A percentile compares a stretch with the other conserved stretches of the same genome.
Conservation (phyloP, 2,888 invertebrate genomes). For the Rutpela maculata region DNA sequence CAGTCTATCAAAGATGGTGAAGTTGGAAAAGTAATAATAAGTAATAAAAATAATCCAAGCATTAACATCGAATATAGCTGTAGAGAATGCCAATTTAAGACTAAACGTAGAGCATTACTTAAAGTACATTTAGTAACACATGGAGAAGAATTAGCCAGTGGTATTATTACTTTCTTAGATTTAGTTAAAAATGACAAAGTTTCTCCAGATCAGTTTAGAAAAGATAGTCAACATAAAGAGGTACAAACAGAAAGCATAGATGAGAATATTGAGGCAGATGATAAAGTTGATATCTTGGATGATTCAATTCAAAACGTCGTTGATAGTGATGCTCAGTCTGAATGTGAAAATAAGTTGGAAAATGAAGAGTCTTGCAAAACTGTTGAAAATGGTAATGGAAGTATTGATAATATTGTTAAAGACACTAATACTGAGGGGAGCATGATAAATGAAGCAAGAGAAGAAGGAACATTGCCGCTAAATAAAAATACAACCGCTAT, state of each 20-base stretch:
- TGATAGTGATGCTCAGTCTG: not conserved
- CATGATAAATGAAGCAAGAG: not conserved
- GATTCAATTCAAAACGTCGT: not conserved
- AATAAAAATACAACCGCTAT: not conserved
- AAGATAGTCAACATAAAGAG: not conserved
- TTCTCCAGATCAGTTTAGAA: not conserved
- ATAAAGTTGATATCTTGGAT: not conserved
- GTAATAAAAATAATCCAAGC: not conserved
- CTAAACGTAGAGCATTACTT: not conserved
- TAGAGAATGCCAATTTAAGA: not conserved
- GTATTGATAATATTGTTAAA: too few relatives aligned
- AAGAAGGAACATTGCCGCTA: not conserved
- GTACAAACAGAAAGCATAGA: not conserved
- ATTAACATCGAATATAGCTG: slow-evolving; percentile 3
- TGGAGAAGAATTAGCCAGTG: not conserved
- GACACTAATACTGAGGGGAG: not conserved
- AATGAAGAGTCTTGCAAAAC: too few relatives aligned
- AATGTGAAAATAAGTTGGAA: not conserved
- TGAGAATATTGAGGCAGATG: not conserved
- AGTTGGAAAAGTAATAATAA: not conserved
- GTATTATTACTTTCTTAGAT: not conserved
- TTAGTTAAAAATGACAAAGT: not conserved
- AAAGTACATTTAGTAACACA: not conserved
- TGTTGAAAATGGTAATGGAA: too few relatives aligned
- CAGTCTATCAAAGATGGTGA: not conserved